These are phyloP conservation scores for Ormyrus pomaceus DNA, from an alignment of 2,888 invertebrate species.

Conservation along the genomic window DNA sequence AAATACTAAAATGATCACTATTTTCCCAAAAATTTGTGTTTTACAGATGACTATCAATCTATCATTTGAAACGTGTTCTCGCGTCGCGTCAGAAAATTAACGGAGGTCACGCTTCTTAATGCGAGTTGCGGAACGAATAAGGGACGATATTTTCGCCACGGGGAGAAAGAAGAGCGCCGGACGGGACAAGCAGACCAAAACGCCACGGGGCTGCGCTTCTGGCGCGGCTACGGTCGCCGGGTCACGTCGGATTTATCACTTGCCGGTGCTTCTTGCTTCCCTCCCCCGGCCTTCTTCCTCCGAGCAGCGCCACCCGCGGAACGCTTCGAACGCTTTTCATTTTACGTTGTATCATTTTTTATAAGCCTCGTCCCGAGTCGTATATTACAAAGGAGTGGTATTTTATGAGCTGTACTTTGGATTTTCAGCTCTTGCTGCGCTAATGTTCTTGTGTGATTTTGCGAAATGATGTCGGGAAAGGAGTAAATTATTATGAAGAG, in stretches of 20 bases:
- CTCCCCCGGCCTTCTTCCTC: slow-evolving; percentile 29
- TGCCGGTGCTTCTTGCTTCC: slow-evolving; percentile 63
- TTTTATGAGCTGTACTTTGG: slow-evolving; percentile 38
- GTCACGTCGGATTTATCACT: slow-evolving; percentile 70
- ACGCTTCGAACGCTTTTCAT: slow-evolving; percentile 53
- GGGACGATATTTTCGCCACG: slow-evolving; percentile 33
- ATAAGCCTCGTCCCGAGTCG: slow-evolving; percentile 41
- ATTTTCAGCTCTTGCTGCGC: slow-evolving; percentile 1
- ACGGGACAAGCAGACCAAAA: slow-evolving; percentile 63
- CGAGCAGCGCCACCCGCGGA: neutral
- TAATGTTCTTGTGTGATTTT: slow-evolving; percentile 20
- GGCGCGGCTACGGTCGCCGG: slow-evolving; percentile 47
- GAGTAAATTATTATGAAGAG: no score
- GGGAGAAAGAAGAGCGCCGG: slow-evolving; percentile 57
- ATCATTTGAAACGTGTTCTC: neutral
- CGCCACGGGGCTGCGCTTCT: slow-evolving; percentile 60
- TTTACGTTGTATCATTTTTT: slow-evolving; percentile 57
- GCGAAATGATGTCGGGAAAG: neutral
- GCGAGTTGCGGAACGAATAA: slow-evolving; percentile 11
- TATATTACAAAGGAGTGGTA: slow-evolving; percentile 26
- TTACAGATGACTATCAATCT: no score
- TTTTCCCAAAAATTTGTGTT: no score
- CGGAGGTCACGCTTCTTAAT: slow-evolving; percentile 64
- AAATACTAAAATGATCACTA: no score
- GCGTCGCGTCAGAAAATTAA: slow-evolving; percentile 67